Evolutionary conservation across 2,888 invertebrate genomes (phyloP).

Genomic region (Chouioia cunea): DNA sequence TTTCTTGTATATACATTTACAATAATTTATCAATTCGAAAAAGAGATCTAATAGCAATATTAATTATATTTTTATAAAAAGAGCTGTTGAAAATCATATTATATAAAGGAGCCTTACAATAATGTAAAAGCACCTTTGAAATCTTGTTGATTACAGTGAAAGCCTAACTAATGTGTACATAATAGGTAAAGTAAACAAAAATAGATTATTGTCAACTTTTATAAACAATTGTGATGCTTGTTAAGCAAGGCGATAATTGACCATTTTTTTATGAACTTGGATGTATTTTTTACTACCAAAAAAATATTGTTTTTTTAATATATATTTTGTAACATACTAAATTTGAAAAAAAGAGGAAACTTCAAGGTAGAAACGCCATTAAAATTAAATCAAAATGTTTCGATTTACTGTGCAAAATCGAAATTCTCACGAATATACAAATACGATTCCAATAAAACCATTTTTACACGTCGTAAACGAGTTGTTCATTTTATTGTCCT

Average conservation of each 20-base stretch:
- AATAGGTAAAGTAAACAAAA: constrained; percentile 1
- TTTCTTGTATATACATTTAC: constrained; percentile 42
- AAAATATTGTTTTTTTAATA: neutral
- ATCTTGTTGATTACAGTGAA: constrained; percentile 28
- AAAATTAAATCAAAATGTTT: neutral
- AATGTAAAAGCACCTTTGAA: constrained; percentile 13
- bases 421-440: neutral
- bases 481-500: too few species aligned
- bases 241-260: neutral
- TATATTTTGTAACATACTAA: neutral
- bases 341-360: constrained; percentile 7
- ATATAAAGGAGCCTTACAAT: constrained; percentile 14
- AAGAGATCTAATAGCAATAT: constrained; percentile 41
- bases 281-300: constrained; percentile 14
- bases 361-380: neutral
- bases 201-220: constrained; percentile 6
- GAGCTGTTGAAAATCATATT: constrained; percentile 23
- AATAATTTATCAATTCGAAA: constrained; percentile 39
- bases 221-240: constrained; percentile 19
- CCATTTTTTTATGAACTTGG: constrained; percentile 4
- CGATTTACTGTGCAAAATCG: too few species aligned
- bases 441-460: constrained; percentile 6
- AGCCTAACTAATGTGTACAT: constrained; percentile 13
- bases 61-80: constrained; percentile 45
- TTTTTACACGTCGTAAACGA: neutral